Conservation (phyloP, 30 jellyfish, hydroid and myxozoan genomes). For the Catostylus mosaicus region DNA sequence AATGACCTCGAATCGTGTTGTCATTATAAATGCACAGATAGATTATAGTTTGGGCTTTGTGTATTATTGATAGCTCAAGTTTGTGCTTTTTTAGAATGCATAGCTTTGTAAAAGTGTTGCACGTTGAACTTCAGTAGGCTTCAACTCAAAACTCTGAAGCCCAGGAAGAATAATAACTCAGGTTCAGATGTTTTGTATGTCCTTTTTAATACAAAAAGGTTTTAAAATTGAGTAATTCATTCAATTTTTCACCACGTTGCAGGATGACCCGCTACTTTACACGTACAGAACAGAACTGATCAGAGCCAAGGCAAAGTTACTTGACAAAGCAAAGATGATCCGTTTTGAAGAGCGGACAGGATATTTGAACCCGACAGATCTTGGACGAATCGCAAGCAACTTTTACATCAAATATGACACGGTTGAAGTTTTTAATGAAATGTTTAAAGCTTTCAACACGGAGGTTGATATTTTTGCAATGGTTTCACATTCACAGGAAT, state of each 20-base stretch:
- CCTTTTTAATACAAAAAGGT: too few species aligned
- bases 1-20: too few species aligned
- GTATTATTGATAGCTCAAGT: too few species aligned
- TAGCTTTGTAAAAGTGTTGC: too few species aligned
- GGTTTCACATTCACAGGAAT: constrained; percentile 91
- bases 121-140: too few species aligned
- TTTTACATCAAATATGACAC: constrained; percentile 88
- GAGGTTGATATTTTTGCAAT: constrained; percentile 82
- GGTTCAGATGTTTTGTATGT: too few species aligned
- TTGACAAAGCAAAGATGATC: constrained; percentile 91
- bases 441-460: constrained; percentile 66
- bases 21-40: too few species aligned
- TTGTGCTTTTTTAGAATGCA: too few species aligned
- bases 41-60: too few species aligned
- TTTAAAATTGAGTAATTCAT: not conserved
- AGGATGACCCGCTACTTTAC: constrained; percentile 86
- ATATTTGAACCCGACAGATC: constrained; percentile 83
- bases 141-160: too few species aligned
- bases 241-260: not conserved
- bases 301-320: constrained; percentile 57
- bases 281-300: constrained; percentile 78
- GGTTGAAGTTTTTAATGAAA: constrained; percentile 84
- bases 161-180: too few species aligned
- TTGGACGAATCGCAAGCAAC: constrained; percentile 96
- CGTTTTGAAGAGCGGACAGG: constrained; percentile 92